Evolutionary conservation across 2,888 invertebrate species (phyloP), one percentile per base, ranked within the genome.

Genomic region (Arrhopalites spinosus): DNA sequence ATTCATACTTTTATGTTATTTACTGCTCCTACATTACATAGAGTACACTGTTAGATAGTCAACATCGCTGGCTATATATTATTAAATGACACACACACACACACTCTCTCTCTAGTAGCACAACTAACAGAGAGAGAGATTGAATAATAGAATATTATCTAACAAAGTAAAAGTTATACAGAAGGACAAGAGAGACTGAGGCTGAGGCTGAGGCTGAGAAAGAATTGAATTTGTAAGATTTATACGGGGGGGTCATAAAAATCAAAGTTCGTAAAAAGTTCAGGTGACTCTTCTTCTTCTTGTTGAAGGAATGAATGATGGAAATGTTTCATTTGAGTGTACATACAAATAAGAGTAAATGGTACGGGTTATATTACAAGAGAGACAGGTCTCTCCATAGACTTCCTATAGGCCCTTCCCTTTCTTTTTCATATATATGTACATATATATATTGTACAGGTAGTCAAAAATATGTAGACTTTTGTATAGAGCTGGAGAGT

Each of bases 231-330:
- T 47, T 27, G 47, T 29, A 72, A 72, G 72, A 72, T 72, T 72
- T 72, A 72, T 72, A 72, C 23, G 63, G 72, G 72, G 72, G 61
- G 63, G 63, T 72, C 36, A 36, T 36, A 36, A 72, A 72, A 72
- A 72, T 47, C 72, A 64, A 72, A 72, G 72, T 72, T 72, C 47
- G 72, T 72, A 72, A 63, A 71, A 71, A 71, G 71, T 63, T 71
- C 71, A 71, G 72, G 72, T 72, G 72, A 72, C 72, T 72, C 72
- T 20, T 20, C n/a, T 8, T 2, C 20, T 23, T 53, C 11, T 53
- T 20, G 63, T 72, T 72, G 63, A 63, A 72, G 72, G 47, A 72
- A 72, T 72, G 72, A 72, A 72, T 45, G 63, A 72, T 72, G 72
- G 63, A 63, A 63, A 63, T 64, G 30, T 30, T 11, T 45, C 45